phyloP scores from a whole-genome alignment of 1,140 invertebrate genomes.

The Pachypeltis micranthus region DNA sequence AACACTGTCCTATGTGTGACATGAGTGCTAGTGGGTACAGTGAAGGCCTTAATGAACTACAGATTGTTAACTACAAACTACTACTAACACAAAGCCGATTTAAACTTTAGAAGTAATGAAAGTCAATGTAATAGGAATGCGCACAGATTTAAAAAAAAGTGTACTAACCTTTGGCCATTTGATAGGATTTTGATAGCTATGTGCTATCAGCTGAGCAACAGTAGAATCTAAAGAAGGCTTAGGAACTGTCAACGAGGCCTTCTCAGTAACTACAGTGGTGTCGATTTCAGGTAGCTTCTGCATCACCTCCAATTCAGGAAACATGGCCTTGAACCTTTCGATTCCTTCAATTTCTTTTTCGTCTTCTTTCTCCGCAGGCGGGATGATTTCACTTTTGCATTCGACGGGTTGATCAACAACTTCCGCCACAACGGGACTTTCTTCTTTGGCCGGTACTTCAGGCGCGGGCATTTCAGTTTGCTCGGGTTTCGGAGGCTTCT shows the following conservation, averaged over 20 bases:
- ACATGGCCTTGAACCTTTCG: slow-evolving; percentile 50
- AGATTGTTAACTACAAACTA: no score
- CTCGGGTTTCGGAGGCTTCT: neutral
- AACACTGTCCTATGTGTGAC: no score
- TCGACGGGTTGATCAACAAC: slow-evolving; percentile 21
- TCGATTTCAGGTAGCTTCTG: slow-evolving; percentile 49
- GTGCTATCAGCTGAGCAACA: slow-evolving; percentile 46
- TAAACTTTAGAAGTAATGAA: no score
- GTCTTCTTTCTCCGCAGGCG: slow-evolving; percentile 18
- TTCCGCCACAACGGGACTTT: slow-evolving; percentile 21
- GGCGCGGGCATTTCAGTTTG: neutral
- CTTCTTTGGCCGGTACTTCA: slow-evolving; percentile 21
- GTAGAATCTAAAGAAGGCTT: slow-evolving; percentile 38
- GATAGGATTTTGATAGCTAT: slow-evolving; percentile 41
- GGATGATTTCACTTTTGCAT: slow-evolving; percentile 24
- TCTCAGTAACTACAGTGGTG: slow-evolving; percentile 40
- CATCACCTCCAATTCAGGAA: slow-evolving; percentile 59
- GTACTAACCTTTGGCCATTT: slow-evolving; percentile 46
- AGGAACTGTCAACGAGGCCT: slow-evolving; percentile 18
- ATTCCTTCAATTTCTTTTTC: slow-evolving; percentile 25
- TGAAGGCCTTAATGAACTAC: no score
- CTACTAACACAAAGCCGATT: no score
- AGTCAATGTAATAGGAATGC: no score
- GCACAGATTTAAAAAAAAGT: no score
- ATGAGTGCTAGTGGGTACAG: no score